Evolutionary conservation across 2,797 vertebrate genomes (phyloP), one percentile per base, ranked within the genome.

Genomic region (Etheostoma perlongum): DNA sequence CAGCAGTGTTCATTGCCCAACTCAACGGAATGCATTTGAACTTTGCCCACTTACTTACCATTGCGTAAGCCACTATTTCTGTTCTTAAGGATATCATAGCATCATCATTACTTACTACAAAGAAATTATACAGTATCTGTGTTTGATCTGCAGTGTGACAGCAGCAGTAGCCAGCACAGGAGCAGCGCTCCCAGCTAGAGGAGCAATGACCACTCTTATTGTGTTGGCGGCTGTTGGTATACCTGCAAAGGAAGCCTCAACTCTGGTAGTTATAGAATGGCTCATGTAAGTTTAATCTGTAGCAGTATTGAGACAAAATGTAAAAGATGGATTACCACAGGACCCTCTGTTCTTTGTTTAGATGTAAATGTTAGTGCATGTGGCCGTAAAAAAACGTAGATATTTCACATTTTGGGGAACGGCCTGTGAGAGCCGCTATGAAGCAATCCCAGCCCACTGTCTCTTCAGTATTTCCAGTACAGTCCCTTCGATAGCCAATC

Each of bases 181-280:
- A 52, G 46, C 36, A 18, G 59, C 59, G 36, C 58, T 68, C 30
- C 65, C 58, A 16, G 16, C 65, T 2, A 58, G 52, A n/a, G 65
- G 77, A 58, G 48, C 58, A 23, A 11, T 68, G 58, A 74, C 59
- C 23, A 74, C 71, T 11, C n/a, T 79, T 7, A 46, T 79, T 15
- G 51, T 74, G 23, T 33, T 73, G 70, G 16, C 46, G 0, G 46
- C 49, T 0, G 2, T 21, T 13, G 64, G 52, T 15, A 6, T 74
- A 52, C 70, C 64, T 27, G 52, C 19, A 0, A 46, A 12, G 46
- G 52, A 52, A 4, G 65, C 64, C 10, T 16, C 65, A 52, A 44
- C 68, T 15, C 59, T 79, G 9, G 46, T 79, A 3, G 46, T 21
- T 6, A 3, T 69, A 15, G 65, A 79, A 25, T 74, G 71, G 52